A percentile compares a stretch with the other conserved stretches of the same genome.
These are phyloP conservation scores for Leptodactylus fuscus DNA, from an alignment of 2,113 vertebrate genomes.

Conservation along the genomic window DNA sequence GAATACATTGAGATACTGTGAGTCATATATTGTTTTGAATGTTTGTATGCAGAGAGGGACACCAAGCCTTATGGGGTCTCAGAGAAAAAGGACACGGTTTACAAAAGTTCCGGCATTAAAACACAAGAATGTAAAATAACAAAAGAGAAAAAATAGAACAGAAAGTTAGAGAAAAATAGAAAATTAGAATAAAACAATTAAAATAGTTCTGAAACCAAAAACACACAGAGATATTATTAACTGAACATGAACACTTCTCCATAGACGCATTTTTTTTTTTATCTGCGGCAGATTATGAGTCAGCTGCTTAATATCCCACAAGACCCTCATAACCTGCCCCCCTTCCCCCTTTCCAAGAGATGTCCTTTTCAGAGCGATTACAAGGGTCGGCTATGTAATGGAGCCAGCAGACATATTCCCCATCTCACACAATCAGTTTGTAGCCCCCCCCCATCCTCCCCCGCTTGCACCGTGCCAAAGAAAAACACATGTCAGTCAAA, in stretches of 20 bases:
- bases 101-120: too few species aligned
- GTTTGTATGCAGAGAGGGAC: too few species aligned
- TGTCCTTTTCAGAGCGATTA: constrained; percentile 32
- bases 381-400: constrained; percentile 39
- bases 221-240: not conserved
- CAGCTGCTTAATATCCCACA: not conserved
- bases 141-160: not conserved
- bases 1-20: not conserved
- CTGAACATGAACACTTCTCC: too few species aligned
- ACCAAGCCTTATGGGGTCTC: not conserved
- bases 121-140: not conserved
- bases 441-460: not conserved
- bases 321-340: not conserved
- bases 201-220: not conserved
- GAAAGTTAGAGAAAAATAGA: not conserved
- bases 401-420: constrained; percentile 14
- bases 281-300: not conserved
- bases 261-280: not conserved
- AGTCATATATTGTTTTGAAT: too few species aligned
- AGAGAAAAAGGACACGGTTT: not conserved
- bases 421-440: constrained; percentile 4
- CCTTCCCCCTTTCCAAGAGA: not conserved
- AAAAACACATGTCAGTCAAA: constrained; percentile 68
- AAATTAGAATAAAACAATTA: too few species aligned
- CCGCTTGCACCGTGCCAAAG: constrained; percentile 29